Percentiles rank a stretch among this genome's conserved stretches.
Evolutionary conservation across 2,113 vertebrate genomes (phyloP).

Genomic region (Fregata magnificens): DNA sequence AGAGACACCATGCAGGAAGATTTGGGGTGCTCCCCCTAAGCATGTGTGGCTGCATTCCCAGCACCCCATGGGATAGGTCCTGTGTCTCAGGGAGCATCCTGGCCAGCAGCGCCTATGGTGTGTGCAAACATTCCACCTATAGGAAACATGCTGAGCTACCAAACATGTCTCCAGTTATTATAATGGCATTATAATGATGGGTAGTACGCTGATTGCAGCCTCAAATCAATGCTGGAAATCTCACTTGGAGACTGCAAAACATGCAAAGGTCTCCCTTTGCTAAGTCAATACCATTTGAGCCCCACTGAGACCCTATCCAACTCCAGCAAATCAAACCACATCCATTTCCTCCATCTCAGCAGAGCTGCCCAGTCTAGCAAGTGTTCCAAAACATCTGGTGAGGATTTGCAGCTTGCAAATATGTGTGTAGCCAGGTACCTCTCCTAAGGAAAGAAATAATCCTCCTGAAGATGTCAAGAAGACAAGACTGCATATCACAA

Average conservation of each 20-base stretch:
- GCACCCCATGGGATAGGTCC: neutral
- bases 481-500: neutral
- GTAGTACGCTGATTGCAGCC: neutral
- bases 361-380: neutral
- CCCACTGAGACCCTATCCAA: neutral
- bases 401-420: neutral
- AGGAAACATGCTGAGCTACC: neutral
- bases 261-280: neutral
- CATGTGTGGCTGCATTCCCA: neutral
- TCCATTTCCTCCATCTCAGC: neutral
- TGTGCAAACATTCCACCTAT: neutral
- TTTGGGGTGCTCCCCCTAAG: neutral
- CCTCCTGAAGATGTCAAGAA: neutral
- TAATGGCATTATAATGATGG: conserved; percentile 18
- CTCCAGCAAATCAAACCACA: neutral
- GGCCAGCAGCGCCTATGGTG: neutral
- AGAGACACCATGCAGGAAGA: neutral
- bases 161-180: neutral
- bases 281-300: neutral
- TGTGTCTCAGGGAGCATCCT: neutral
- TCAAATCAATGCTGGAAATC: neutral
- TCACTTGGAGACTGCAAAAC: neutral
- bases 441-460: neutral
- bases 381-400: neutral
- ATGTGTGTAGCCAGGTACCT: neutral